These are phyloP conservation scores for Cantharis flavilabris DNA, from an alignment of 2,888 invertebrate genomes.

Conservation along the genomic window DNA sequence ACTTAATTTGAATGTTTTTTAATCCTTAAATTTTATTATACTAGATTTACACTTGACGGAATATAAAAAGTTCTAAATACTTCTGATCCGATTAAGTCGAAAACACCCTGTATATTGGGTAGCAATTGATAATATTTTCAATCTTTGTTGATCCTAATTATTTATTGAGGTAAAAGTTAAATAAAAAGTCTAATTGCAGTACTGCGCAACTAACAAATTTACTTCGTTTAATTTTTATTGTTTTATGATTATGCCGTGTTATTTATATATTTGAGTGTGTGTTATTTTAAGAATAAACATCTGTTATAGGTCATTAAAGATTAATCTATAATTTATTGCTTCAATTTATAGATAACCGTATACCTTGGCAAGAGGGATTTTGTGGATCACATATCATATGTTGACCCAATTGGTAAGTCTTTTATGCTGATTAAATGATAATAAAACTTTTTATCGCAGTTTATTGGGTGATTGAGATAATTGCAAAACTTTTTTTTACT, in stretches of 20 bases:
- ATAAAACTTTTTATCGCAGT: background rate
- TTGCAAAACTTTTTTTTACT: background rate
- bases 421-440: background rate
- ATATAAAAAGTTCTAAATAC: background rate
- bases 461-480: background rate
- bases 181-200: background rate
- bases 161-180: background rate
- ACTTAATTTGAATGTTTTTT: background rate
- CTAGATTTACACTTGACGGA: background rate
- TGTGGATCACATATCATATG: conserved; percentile 89
- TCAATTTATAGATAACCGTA: conserved; percentile 74
- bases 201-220: background rate
- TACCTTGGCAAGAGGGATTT: conserved; percentile 91
- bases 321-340: background rate
- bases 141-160: background rate
- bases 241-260: conserved; percentile 1
- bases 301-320: background rate
- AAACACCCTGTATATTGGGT: background rate
- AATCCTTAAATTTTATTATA: background rate
- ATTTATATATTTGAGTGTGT: background rate
- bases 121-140: background rate
- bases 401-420: conserved; percentile 84
- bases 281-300: background rate
- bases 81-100: background rate
- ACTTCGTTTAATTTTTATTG: background rate